Evolutionary conservation across 2,888 invertebrate genomes (phyloP), one percentile per base, ranked within the genome.

Genomic region (Erebia palarica): DNA sequence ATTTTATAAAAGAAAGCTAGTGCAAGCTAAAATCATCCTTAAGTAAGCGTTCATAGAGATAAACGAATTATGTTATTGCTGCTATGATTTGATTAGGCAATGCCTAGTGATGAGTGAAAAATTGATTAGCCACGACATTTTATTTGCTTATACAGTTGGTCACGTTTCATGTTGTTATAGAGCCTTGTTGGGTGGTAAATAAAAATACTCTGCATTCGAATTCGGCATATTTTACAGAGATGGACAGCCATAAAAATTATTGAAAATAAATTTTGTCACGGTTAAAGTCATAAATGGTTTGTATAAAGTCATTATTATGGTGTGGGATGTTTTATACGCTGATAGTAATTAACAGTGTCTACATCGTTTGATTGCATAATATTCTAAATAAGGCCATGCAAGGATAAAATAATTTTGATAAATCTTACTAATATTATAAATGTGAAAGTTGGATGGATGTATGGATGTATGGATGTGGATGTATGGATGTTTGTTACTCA

Each of bases 71-170:
- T 57, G 13, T 47, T 10, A 16, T 58, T 18, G 14, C 49, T 51
- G 59, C 16, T 63, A 68, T 60, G 69, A 51, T 66, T 72, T 66
- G 64, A 68, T 59, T 42, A 53, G 66, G 44, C 65, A 75, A 75
- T 70, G 78, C 80, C 80, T 81, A 81, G 81, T 82, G 83, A 85
- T 81, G 82, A 80, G 78, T 78, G 78, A 78, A 77, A 78, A 87
- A 88, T 87, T 86, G 85, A 88, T 87, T 87, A 81, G 83, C 80
- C 78, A 81, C 82, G 81, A 72, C 65, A 63, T 51, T 60, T 68
- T 69, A 60, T 75, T 53, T 63, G 61, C 60, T 55, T 51, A 47
- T 13, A 44, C 21, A 16, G 14, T 65, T 21, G 16, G 70, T 60
- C 55, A 70, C 58, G 70, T 68, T 65, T 63, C 70, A 53, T 72